phyloP scores from a whole-genome alignment of 2,797 vertebrate genomes.

The Smutsia temminckii region DNA sequence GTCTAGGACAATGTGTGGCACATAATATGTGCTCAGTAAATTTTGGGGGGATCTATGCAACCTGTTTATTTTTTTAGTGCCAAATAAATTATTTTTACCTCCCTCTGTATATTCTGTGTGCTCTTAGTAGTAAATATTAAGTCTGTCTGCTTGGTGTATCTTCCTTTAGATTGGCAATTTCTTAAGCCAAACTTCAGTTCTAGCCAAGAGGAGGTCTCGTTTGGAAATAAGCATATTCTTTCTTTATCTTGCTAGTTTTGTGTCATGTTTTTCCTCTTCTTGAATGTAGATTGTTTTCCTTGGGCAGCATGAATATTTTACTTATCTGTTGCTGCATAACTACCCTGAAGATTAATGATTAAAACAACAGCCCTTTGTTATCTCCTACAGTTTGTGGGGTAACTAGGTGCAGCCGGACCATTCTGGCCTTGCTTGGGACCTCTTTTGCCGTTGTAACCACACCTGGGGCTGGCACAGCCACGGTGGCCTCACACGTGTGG shows the following conservation, averaged over 20 bases:
- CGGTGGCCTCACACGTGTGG: neutral
- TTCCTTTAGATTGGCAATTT: neutral
- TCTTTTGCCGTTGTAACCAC: neutral
- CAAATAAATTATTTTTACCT: constrained; percentile 30
- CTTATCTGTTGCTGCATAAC: neutral
- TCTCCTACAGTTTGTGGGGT: neutral
- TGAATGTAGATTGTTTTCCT: neutral
- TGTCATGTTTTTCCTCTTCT: neutral
- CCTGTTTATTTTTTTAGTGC: neutral
- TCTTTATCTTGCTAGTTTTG: neutral
- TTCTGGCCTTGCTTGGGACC: neutral
- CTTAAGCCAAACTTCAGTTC: neutral
- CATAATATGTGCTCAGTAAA: neutral
- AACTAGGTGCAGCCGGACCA: neutral
- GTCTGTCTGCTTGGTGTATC: neutral
- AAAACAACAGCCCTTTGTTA: neutral
- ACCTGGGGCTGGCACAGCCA: neutral
- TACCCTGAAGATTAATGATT: neutral
- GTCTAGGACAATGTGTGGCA: neutral
- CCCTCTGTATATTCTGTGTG: neutral
- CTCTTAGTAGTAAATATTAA: neutral
- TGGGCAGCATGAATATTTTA: no score
- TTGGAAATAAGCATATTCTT: neutral
- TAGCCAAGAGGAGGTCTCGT: neutral
- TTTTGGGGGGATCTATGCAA: neutral